These are phyloP conservation scores for Hypsibius dujardini DNA, from an alignment of 1,140 invertebrate genomes.

Conservation along the genomic window DNA sequence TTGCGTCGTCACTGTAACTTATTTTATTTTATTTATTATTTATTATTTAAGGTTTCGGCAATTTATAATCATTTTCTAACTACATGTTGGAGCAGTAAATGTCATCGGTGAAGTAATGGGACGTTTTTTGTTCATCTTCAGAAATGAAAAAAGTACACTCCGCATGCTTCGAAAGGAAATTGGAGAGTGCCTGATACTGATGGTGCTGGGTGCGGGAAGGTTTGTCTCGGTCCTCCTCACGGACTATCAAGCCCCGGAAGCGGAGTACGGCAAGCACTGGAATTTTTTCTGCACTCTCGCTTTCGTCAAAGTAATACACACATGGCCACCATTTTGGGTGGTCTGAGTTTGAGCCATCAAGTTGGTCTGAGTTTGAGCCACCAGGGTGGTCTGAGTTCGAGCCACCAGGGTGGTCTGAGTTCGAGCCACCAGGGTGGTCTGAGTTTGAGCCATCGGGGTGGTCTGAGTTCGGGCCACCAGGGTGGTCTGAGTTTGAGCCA, in stretches of 20 bases:
- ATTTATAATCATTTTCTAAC: not conserved
- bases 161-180: not conserved
- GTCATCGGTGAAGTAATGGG: not conserved
- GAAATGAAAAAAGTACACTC: not conserved
- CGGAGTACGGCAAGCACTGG: slow-evolving; percentile 88
- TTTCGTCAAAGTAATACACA: slow-evolving; percentile 54
- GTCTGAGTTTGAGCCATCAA: no score
- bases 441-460: no score
- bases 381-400: no score
- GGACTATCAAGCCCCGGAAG: slow-evolving; percentile 64
- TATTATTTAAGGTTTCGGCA: not conserved
- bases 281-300: slow-evolving; percentile 89
- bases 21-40: no score
- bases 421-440: no score
- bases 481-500: no score
- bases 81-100: not conserved
- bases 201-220: slow-evolving; percentile 49
- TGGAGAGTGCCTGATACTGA: slow-evolving; percentile 23
- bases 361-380: no score
- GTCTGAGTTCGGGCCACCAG: no score
- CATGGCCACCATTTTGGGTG: no score
- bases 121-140: not conserved
- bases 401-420: no score
- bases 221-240: slow-evolving; percentile 33
- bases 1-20: no score